Evolutionary conservation across 92 coral and sea anemone genomes (phyloP).

Genomic region (Siderastrea siderea): DNA sequence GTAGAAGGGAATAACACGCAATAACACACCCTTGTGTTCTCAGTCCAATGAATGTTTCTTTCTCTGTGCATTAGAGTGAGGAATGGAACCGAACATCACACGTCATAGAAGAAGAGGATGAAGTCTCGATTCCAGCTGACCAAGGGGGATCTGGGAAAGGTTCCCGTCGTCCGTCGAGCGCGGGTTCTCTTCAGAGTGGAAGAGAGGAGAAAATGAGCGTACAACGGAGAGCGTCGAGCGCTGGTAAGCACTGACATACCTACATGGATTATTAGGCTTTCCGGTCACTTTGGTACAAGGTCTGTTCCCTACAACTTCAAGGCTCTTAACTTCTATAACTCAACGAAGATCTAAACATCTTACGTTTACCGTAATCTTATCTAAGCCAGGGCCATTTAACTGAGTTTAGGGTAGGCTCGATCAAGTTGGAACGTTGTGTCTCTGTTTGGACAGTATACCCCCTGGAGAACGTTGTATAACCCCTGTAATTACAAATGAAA

Average conservation of each 20-base stretch:
- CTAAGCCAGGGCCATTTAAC: too few species aligned
- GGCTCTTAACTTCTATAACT: too few species aligned
- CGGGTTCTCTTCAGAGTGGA: slow-evolving; percentile 34
- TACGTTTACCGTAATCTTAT: too few species aligned
- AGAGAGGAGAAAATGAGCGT: slow-evolving; percentile 22
- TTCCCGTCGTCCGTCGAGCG: slow-evolving; percentile 61
- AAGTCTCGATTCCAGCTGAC: slow-evolving; percentile 43
- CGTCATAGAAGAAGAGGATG: slow-evolving; percentile 83
- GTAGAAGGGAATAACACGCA: not conserved
- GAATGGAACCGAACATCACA: slow-evolving; percentile 72
- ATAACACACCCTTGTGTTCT: not conserved
- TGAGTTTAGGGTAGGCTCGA: too few species aligned
- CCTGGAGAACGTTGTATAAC: too few species aligned
- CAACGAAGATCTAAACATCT: too few species aligned
- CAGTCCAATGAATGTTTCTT: not conserved
- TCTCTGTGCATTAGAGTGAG: slow-evolving; percentile 34
- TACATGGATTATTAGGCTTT: too few species aligned
- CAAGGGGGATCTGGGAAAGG: slow-evolving; percentile 42
- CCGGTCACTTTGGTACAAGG: too few species aligned
- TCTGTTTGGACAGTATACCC: too few species aligned
- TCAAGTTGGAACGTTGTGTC: too few species aligned
- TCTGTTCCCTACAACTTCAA: too few species aligned
- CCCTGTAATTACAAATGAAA: too few species aligned
- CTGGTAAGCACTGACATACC: slow-evolving; percentile 26
- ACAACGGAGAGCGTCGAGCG: slow-evolving; percentile 56